Conservation (phyloP, 2,797 vertebrate species). For the Cetoscarus ocellatus region DNA sequence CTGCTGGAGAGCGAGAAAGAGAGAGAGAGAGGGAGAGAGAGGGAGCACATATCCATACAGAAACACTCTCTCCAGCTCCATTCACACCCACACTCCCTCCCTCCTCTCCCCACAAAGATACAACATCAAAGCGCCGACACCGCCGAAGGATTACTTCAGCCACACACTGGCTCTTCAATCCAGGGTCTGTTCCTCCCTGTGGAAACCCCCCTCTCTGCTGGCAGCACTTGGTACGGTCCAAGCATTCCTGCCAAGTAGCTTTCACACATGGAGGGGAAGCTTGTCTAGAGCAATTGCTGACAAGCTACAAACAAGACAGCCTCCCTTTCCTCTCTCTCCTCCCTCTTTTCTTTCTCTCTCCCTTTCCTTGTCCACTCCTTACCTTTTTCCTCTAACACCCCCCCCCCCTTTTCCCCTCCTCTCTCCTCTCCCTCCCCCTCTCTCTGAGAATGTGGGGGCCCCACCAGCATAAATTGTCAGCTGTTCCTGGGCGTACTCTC, state of each 20-base stretch:
- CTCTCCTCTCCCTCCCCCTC: conserved; percentile 27
- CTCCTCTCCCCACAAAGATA: conserved; percentile 67
- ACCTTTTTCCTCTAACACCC: conserved; percentile 22
- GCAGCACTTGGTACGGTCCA: conserved; percentile 91
- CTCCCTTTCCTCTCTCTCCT: conserved; percentile 79
- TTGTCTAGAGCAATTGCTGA: conserved; percentile 97
- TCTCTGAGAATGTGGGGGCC: conserved; percentile 84
- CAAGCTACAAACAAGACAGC: conserved; percentile 96
- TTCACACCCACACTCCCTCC: conserved; percentile 71
- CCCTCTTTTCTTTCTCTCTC: conserved; percentile 10
- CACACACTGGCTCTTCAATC: conserved; percentile 91
- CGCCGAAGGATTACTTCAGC: conserved; percentile 90
- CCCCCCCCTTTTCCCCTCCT: neutral
- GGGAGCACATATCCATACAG: conserved; percentile 84
- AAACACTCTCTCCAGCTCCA: conserved; percentile 81
- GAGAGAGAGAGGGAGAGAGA: conserved; percentile 76
- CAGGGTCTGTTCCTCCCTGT: conserved; percentile 82
- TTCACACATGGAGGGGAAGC: conserved; percentile 94
- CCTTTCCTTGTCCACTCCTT: conserved; percentile 19
- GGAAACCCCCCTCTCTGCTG: conserved; percentile 85
- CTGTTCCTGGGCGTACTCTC: conserved; percentile 83
- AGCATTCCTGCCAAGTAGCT: conserved; percentile 97
- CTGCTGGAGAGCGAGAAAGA: conserved; percentile 71
- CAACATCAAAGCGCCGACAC: conserved; percentile 87
- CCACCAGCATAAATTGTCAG: conserved; percentile 85